Evolutionary conservation across 2,113 vertebrate species (phyloP), one percentile per base, ranked within the genome.

Genomic region (Thunnus thynnus): DNA sequence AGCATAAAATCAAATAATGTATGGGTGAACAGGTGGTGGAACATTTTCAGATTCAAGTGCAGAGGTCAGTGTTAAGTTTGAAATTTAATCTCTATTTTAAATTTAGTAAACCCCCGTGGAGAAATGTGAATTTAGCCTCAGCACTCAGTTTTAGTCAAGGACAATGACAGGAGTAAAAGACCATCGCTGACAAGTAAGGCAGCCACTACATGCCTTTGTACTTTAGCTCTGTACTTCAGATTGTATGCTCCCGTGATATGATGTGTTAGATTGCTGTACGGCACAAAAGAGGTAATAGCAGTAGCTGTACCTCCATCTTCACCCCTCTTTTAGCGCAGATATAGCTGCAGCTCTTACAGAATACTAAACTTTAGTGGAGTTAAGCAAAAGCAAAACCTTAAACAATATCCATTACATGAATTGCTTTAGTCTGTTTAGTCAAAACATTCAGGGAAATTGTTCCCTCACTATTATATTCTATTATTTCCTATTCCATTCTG

Each of bases 81-180:
- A 18, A 69, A 62, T 68, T 20, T 16, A 22, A 41, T 51, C 36
- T 55, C 25, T 51, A 12, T 51, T 1, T 22, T 82, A 70, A 27
- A 51, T 76, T 41, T 13, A 17, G 6, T 69, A 44, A 80, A 54
- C 18, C 46, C 9, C 50, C n/a, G 11, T 8, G 54, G 30, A 54
- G 17, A 7, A 60, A 54, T 64, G 54, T 22, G 32, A 8, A 60
- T 74, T 72, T 51, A 58, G 50, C 51, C 57, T 54, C 63, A 60
- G 11, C 2, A 16, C 36, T 70, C 51, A 46, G 25, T 55, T 4
- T 5, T 20, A 30, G 54, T 69, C 36, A 68, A 63, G 56, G 62
- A 72, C 44, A 44, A 20, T 20, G 13, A 14, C 30, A 70, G 14
- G 22, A 36, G 22, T n/a, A 25, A 3, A 52, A 32, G 48, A 68